These are phyloP conservation scores for Oscheius sp. DNA, from an alignment of 2,888 invertebrate genomes.

Conservation along the genomic window DNA sequence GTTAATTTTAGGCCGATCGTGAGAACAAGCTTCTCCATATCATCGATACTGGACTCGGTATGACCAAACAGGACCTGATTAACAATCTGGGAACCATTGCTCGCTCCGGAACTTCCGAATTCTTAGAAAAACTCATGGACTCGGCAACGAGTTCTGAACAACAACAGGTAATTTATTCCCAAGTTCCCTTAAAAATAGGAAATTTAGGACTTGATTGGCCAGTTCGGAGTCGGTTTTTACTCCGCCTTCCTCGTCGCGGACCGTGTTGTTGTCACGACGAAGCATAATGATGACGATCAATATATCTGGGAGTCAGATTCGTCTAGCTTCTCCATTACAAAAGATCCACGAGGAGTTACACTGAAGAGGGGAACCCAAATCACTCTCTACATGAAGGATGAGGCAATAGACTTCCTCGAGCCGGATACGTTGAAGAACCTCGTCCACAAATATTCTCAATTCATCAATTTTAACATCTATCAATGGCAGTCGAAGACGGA, in stretches of 20 bases:
- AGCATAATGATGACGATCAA: slow-evolving; percentile 90
- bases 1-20: slow-evolving; percentile 81
- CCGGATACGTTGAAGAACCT: slow-evolving; percentile 87
- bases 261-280: slow-evolving; percentile 91
- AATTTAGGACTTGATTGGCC: slow-evolving; percentile 86
- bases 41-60: slow-evolving; percentile 92
- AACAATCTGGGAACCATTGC: slow-evolving; percentile 98
- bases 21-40: slow-evolving; percentile 90
- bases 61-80: slow-evolving; percentile 86
- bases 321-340: slow-evolving; percentile 84
- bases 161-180: slow-evolving; percentile 52
- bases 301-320: slow-evolving; percentile 99
- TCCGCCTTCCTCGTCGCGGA: slow-evolving; percentile 97
- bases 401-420: slow-evolving; percentile 94
- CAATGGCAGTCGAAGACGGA: slow-evolving; percentile 77
- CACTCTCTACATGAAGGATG: slow-evolving; percentile 91
- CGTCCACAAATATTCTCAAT: slow-evolving; percentile 95
- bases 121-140: slow-evolving; percentile 68
- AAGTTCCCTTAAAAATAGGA: neutral
- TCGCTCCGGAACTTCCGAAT: slow-evolving; percentile 70
- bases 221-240: slow-evolving; percentile 98
- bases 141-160: slow-evolving; percentile 61
- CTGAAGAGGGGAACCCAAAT: slow-evolving; percentile 84
- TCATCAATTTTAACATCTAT: slow-evolving; percentile 97
- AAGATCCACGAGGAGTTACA: slow-evolving; percentile 90